Conservation (phyloP, 2,797 vertebrate genomes). For the Rhynchotus rufescens region DNA sequence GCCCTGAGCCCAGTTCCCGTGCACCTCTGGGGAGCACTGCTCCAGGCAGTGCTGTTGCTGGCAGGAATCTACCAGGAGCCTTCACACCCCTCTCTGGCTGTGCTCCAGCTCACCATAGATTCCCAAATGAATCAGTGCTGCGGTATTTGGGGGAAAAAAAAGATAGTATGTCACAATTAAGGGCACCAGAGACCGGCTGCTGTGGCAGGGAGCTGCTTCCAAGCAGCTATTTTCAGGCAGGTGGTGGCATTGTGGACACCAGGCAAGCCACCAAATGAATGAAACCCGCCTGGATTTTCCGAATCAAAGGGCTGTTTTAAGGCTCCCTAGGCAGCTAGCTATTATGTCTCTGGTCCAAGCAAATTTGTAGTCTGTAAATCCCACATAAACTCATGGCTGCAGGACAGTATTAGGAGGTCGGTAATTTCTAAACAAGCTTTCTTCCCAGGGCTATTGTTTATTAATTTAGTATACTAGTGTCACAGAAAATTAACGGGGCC, state of each 20-base stretch:
- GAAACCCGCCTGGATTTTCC: background rate
- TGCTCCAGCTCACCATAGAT: background rate
- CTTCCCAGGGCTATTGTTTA: background rate
- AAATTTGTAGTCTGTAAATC: constrained; percentile 8
- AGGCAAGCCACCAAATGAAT: constrained; percentile 36
- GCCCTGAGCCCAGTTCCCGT: background rate
- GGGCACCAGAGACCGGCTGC: constrained; percentile 3
- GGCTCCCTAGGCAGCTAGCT: constrained; percentile 3
- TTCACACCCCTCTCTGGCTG: background rate
- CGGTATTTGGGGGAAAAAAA: constrained; percentile 27
- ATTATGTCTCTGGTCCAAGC: background rate
- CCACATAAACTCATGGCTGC: background rate
- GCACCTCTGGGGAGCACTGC: background rate
- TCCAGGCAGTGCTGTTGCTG: background rate
- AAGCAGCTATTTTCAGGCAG: constrained; percentile 53
- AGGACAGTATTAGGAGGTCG: background rate
- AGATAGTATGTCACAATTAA: background rate
- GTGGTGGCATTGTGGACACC: constrained; percentile 51
- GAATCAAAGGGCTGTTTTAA: constrained; percentile 40
- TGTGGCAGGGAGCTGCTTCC: constrained; percentile 16
- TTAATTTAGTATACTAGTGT: background rate
- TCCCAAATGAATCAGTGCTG: constrained; percentile 25
- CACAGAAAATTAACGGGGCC: background rate
- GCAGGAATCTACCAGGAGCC: background rate
- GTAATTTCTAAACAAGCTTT: background rate